Conservation (phyloP, 2,888 invertebrate genomes). For the Nasonia oneida region DNA sequence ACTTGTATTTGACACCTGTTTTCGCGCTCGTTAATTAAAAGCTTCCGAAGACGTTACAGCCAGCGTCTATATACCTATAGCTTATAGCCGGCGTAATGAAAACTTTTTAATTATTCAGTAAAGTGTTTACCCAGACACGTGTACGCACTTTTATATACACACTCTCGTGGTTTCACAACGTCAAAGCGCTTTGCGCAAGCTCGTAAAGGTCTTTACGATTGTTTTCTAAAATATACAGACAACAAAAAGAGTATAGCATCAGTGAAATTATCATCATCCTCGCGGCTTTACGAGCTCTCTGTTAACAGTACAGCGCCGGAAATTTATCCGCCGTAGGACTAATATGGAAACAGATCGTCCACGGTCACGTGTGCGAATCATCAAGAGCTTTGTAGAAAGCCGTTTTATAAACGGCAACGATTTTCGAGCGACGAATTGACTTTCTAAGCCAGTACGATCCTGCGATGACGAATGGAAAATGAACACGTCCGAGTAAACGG, state of each 20-base stretch:
- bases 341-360: no score
- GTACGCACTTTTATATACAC: background rate
- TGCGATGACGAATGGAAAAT: background rate
- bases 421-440: background rate
- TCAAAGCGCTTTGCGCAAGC: background rate
- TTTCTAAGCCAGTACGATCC: background rate
- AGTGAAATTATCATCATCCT: no score
- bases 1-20: background rate
- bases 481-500: background rate
- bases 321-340: no score
- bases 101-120: background rate
- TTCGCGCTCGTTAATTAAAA: conserved; percentile 2
- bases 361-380: no score
- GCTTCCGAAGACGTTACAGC: background rate
- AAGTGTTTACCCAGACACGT: background rate
- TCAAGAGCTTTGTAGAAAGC: background rate
- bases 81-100: background rate
- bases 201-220: background rate
- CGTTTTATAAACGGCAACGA: background rate
- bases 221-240: background rate
- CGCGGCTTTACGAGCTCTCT: no score
- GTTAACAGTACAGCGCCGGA: no score
- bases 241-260: background rate
- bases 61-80: background rate
- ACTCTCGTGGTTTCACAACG: no score